Percentiles rank a stretch among this genome's conserved stretches.
Conservation (phyloP, 2,888 invertebrate genomes). For the Platycheirus rosarum region DNA sequence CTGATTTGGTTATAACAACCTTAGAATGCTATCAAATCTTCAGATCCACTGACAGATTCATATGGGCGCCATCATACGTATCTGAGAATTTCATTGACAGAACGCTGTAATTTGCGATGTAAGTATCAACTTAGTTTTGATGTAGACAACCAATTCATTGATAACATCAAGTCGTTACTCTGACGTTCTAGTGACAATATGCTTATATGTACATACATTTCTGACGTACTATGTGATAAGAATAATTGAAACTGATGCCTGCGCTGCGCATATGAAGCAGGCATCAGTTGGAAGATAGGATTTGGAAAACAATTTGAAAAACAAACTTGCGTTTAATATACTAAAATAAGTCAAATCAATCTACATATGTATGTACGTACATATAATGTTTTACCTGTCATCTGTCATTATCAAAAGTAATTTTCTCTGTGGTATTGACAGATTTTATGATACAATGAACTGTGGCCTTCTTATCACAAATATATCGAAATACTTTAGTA, state of each 20-base stretch:
- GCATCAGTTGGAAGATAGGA: too few relatives aligned
- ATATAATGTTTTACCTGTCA: too few relatives aligned
- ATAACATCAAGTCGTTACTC: neutral
- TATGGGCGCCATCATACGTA: constrained; percentile 96
- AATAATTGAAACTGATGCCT: neutral
- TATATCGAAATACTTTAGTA: too few relatives aligned
- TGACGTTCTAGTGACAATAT: constrained; percentile 3
- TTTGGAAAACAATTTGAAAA: too few relatives aligned
- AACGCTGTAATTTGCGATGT: constrained; percentile 98
- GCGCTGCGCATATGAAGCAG: too few relatives aligned
- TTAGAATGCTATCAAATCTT: constrained; percentile 42
- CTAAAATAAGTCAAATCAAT: too few relatives aligned
- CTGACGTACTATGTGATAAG: neutral
- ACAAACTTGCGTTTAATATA: too few relatives aligned
- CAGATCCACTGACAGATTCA: constrained; percentile 87
- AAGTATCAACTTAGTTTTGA: constrained; percentile 82
- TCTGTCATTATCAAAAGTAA: too few relatives aligned
- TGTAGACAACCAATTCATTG: neutral
- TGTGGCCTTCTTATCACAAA: too few relatives aligned
- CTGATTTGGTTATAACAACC: constrained; percentile 34
- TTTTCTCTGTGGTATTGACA: too few relatives aligned
- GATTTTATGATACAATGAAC: too few relatives aligned
- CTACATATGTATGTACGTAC: too few relatives aligned
- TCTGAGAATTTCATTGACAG: constrained; percentile 96
- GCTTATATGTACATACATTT: constrained; percentile 20